Percentiles rank a stretch among this genome's conserved stretches.
phyloP scores from a whole-genome alignment of 2,888 invertebrate genomes.

The Hydroisotoma schaefferi region DNA sequence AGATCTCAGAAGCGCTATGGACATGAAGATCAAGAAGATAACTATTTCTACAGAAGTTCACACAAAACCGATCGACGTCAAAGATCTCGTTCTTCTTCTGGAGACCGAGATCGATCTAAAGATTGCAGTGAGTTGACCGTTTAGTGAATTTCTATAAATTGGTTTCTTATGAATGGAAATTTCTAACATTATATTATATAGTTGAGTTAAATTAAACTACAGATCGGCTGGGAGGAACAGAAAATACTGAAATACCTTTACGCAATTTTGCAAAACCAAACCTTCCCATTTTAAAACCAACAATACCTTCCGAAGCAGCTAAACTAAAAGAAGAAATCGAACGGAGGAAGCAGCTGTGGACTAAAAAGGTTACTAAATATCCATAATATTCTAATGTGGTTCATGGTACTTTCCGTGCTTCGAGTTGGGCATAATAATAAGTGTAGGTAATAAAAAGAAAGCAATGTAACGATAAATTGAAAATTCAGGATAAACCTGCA shows the following conservation, averaged over 20 bases:
- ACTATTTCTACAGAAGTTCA: conserved; percentile 42
- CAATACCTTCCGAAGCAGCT: conserved; percentile 57
- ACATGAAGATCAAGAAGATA: conserved; percentile 49
- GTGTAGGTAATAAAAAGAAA: too few relatives aligned
- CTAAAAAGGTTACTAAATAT: conserved; percentile 62
- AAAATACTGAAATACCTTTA: too few relatives aligned
- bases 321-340: conserved; percentile 86
- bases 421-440: not conserved
- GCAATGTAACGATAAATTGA: too few relatives aligned
- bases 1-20: too few relatives aligned
- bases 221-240: too few relatives aligned
- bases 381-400: too few relatives aligned
- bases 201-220: too few relatives aligned
- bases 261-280: too few relatives aligned
- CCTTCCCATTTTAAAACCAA: too few relatives aligned
- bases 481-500: conserved; percentile 53
- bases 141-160: too few relatives aligned
- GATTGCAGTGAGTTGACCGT: conserved; percentile 40
- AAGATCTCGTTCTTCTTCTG: conserved; percentile 38
- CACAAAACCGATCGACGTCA: conserved; percentile 20
- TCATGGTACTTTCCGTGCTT: not conserved
- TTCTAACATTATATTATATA: too few relatives aligned
- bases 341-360: conserved; percentile 88
- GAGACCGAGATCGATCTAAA: conserved; percentile 51
- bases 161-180: too few relatives aligned